Base-by-base conservation (phyloP, 2,113 vertebrate species). In the Psittacula cyanocephala region DNA sequence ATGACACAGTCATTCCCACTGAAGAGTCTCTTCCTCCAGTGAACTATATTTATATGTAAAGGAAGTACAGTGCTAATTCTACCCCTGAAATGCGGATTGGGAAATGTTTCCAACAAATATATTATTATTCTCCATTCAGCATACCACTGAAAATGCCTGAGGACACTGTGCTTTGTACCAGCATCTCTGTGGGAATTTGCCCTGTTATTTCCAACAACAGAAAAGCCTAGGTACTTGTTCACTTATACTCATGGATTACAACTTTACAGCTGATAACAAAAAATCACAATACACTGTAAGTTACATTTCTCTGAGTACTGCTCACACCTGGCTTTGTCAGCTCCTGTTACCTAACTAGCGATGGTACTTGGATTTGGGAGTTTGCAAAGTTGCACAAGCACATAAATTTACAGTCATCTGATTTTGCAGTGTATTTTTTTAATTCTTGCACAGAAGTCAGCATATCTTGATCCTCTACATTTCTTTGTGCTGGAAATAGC, bases 101-200 rank as follows among this genome's bases (percentile, higher is more conserved):
- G 41, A 94, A 92, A 29, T 74, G 81, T 25, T 94, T 95, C 83
- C 88, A 96, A 94, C 13, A 88, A 84, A 87, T 71, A 81, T 3
- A 87, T 93, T 92, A 53, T 91, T 96, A 10, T 86, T 86, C 53
- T 50, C 77, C 37, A 11, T 70, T 85, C 37, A 57, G 67, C 46
- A 57, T 55, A 89, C 74, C 31, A 9, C 57, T 80, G 67, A 57
- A 59, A 81, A 86, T 91, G 82, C n/a, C 59, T 86, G 83, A 81
- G 80, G 57, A 92, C 14, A 22, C 9, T 71, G 22, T 43, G 50
- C 50, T 95, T 78, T 59, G 47, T 44, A 94, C 35, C 57, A 81
- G 37, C n/a, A 79, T 27, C 77, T 49, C 52, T 77, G 67, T 85
- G 88, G 80, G 84, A 86, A 79, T 19, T 39, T 17, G 17, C 18